These are phyloP conservation scores for Lydus trimaculatus DNA, from an alignment of 2,888 invertebrate species.

Conservation along the genomic window DNA sequence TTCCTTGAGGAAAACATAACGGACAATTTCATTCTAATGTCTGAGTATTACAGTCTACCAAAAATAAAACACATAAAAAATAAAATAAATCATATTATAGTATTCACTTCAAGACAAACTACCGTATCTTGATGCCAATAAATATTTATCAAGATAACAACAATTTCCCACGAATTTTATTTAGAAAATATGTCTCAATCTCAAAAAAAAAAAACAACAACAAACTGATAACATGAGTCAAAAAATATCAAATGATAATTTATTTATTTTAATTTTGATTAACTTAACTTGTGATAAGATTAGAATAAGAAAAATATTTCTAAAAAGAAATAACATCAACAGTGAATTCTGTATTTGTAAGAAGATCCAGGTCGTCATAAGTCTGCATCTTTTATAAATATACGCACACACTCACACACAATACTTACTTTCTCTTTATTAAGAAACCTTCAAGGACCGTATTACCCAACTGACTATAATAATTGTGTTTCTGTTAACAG, in stretches of 20 bases:
- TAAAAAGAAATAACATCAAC: neutral
- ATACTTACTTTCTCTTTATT: neutral
- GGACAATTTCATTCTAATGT: neutral
- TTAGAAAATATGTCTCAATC: no score
- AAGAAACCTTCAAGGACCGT: neutral
- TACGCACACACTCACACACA: neutral
- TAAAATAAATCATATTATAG: no score
- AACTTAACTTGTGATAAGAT: no score
- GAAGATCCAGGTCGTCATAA: neutral
- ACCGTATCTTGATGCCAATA: neutral
- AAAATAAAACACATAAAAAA: neutral
- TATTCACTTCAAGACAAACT: no score
- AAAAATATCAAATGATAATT: no score
- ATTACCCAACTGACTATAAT: neutral
- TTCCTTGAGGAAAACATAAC: neutral
- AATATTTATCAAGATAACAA: neutral
- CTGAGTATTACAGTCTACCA: neutral
- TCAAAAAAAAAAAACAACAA: no score
- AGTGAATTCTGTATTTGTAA: neutral
- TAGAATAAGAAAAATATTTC: neutral
- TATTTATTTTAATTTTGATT: no score
- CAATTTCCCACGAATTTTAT: no score
- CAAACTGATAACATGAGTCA: no score
- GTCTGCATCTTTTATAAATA: neutral
- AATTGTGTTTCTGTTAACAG: neutral